A percentile compares a stretch with the other conserved stretches of the same genome.
These are phyloP conservation scores for Paraescarpia echinospica DNA, from an alignment of 1,140 invertebrate genomes.

Conservation along the genomic window DNA sequence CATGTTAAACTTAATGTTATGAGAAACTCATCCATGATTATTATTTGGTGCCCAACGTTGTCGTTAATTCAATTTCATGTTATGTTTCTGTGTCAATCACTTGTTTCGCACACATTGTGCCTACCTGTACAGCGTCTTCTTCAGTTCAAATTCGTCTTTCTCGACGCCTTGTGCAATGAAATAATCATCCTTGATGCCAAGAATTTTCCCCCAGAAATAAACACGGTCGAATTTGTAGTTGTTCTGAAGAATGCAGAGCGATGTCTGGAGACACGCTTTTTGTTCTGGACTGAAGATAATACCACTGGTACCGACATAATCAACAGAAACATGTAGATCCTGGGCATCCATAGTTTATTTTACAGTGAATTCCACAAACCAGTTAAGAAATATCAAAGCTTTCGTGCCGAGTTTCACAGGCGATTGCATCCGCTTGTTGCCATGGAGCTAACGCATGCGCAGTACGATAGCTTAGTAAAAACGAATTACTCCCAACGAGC, in stretches of 20 bases:
- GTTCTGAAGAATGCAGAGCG: constrained; percentile 54
- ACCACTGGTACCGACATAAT: constrained; percentile 56
- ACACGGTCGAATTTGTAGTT: constrained; percentile 57
- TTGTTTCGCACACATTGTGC: background rate
- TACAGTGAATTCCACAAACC: background rate
- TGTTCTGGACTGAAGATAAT: constrained; percentile 55
- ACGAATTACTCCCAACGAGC: background rate
- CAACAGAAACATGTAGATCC: constrained; percentile 50
- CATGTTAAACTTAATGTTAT: too few relatives aligned
- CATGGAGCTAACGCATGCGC: background rate
- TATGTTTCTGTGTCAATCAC: background rate
- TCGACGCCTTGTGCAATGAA: constrained; percentile 56
- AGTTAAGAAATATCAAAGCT: background rate
- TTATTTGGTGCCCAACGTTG: too few relatives aligned
- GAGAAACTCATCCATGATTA: too few relatives aligned
- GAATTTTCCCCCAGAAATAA: constrained; percentile 59
- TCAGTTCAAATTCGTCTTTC: constrained; percentile 54
- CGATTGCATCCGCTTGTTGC: background rate
- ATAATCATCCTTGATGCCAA: constrained; percentile 57
- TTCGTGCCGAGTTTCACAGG: background rate
- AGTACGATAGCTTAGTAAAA: background rate
- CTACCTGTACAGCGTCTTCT: constrained; percentile 57
- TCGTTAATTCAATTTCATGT: too few relatives aligned
- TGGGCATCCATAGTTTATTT: constrained; percentile 50
- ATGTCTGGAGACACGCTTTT: constrained; percentile 56